Percentiles rank a stretch among this genome's conserved stretches.
Conservation (phyloP, 2,797 vertebrate species). For the Enteromius argenteus region DNA sequence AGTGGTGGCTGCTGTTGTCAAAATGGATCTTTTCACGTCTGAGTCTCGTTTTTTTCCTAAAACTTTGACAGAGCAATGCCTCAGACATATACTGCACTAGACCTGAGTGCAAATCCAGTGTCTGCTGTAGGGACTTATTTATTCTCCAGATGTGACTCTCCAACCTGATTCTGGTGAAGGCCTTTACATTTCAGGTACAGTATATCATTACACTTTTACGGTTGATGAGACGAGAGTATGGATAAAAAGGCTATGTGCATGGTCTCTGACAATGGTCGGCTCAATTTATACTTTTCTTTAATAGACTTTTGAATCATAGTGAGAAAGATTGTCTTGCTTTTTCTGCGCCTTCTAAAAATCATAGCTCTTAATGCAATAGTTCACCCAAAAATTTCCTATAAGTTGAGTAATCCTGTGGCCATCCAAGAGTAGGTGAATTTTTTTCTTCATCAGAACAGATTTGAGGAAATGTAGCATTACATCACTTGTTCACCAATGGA, state of each 20-base stretch:
- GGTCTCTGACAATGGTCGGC: not conserved
- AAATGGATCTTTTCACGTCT: not conserved
- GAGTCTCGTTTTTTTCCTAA: not conserved
- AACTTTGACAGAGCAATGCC: slow-evolving; percentile 14
- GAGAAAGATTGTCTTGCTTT: not conserved
- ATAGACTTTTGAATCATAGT: not conserved
- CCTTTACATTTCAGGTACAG: slow-evolving; percentile 4
- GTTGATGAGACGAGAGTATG: slow-evolving; percentile 4
- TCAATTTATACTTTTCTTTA: not conserved
- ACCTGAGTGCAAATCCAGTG: slow-evolving; percentile 32
- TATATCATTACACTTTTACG: slow-evolving; percentile 13
- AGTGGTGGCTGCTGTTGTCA: not conserved
- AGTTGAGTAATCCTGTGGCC: not conserved
- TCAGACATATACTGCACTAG: slow-evolving; percentile 6
- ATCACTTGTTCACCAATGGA: not conserved
- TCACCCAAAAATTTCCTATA: not conserved
- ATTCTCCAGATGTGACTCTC: slow-evolving; percentile 55
- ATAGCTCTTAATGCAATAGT: not conserved
- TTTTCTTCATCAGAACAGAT: not conserved
- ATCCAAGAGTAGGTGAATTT: not conserved
- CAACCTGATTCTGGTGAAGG: slow-evolving; percentile 5
- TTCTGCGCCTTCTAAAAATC: no score
- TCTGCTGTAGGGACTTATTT: slow-evolving; percentile 30
- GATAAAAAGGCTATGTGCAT: not conserved
- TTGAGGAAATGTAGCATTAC: not conserved